Base-by-base conservation (phyloP, 2,797 vertebrate genomes). In the Halcyon smyrnensis region DNA sequence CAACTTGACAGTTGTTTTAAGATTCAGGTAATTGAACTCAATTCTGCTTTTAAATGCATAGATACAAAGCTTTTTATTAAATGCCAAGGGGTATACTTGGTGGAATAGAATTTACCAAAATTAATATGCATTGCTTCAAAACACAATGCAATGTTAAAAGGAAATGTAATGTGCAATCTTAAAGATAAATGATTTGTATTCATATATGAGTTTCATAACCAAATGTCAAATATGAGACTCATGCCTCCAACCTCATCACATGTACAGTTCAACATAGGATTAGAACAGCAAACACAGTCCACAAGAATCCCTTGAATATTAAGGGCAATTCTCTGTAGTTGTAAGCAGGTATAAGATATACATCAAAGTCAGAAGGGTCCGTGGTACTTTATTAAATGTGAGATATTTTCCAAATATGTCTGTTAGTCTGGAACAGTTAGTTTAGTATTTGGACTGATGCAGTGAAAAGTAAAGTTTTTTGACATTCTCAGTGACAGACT, bases 341-440 rank as follows among this genome's bases (percentile, higher is more conserved):
- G 3, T 24, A 89, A 76, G 17, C 5, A 76, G 6, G 20, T 69
- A 11, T 65, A 46, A 92, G 54, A 71, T n/a, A 60, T 19, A 20
- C 4, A 62, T 45, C 4, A 53, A 45, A 11, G 54, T 80, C 1
- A 1, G 43, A 83, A 84, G 9, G 15, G 18, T 45, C 32, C 24
- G 19, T 28, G 21, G 12, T 63, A n/a, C 17, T 56, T 24, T 51
- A 43, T n/a, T 43, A 64, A 45, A 48, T 25, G 3, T 19, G 12
- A 1, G 0, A 0, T 1, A n/a, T 1, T 85, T 65, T 74, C 65
- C n/a, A 36, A 25, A 23, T 15, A 13, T 25, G 1, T 48, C 8
- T 87, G 32, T 48, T 32, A 43, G 25, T 60, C 34, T n/a, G 43
- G 23, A 77, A 48, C 8, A 89, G 71, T 50, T 51, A 80, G 7